Evolutionary conservation across 2,113 vertebrate species (phyloP).

Genomic region (Mirza zaza): DNA sequence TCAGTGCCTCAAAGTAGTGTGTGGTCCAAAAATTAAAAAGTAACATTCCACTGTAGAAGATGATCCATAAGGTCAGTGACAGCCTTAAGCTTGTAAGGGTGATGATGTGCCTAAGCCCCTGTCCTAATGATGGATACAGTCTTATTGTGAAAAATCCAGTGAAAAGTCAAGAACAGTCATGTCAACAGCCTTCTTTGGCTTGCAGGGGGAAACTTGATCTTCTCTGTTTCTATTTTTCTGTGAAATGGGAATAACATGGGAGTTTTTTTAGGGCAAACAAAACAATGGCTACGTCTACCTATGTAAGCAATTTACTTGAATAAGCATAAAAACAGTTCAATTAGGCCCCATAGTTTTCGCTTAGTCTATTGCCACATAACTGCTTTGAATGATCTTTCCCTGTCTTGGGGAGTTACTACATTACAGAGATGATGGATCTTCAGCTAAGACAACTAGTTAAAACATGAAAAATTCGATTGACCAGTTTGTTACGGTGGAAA

Average conservation of each 20-base stretch:
- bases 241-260: constrained; percentile 33
- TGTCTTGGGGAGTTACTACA: background rate
- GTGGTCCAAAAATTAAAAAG: background rate
- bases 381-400: background rate
- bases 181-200: constrained; percentile 23
- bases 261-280: background rate
- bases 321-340: background rate
- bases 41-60: background rate
- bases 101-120: background rate
- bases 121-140: background rate
- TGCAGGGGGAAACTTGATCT: background rate
- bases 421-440: background rate
- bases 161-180: background rate
- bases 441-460: background rate
- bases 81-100: background rate
- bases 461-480: background rate
- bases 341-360: background rate
- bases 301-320: background rate
- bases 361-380: background rate
- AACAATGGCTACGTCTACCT: background rate
- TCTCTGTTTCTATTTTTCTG: constrained; percentile 37
- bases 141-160: background rate
- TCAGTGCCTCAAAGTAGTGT: background rate
- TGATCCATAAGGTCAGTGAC: background rate
- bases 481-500: background rate